Evolutionary conservation across 1,140 invertebrate species (phyloP).

Genomic region (Lordiphosa stackelbergi): DNA sequence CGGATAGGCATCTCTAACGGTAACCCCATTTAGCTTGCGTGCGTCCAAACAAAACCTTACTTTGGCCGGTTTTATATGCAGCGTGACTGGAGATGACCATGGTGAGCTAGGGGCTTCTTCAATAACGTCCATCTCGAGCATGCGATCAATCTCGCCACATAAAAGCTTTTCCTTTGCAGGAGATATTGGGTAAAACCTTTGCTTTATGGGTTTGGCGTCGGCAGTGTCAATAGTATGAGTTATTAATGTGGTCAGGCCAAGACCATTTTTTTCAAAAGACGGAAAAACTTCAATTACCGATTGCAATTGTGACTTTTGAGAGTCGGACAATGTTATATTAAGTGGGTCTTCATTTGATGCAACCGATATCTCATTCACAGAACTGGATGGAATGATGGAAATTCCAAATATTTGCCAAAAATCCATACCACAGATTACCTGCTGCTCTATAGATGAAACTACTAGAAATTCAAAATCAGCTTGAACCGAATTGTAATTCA

Average conservation of each 20-base stretch:
- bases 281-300: conserved; percentile 4
- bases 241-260: conserved; percentile 1
- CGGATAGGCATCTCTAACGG: too few species aligned
- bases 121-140: conserved; percentile 22
- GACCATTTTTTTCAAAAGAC: not conserved
- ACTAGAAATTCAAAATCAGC: conserved; percentile 15
- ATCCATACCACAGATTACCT: conserved; percentile 25
- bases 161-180: conserved; percentile 29
- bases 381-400: not conserved
- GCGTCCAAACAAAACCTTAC: too few species aligned
- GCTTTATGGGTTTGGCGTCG: conserved; percentile 2
- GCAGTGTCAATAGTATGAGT: conserved; percentile 11
- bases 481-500: conserved; percentile 11
- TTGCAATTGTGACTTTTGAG: not conserved
- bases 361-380: too few species aligned
- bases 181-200: conserved; percentile 22
- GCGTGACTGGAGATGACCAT: conserved; percentile 18
- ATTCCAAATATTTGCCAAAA: conserved; percentile 21
- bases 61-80: not conserved
- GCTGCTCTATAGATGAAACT: conserved; percentile 9
- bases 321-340: not conserved
- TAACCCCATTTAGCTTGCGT: too few species aligned
- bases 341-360: too few species aligned
- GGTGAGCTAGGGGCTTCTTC: conserved; percentile 22
- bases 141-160: conserved; percentile 19